phyloP scores from a whole-genome alignment of 1,140 invertebrate species.

The Chrysopa pallens region DNA sequence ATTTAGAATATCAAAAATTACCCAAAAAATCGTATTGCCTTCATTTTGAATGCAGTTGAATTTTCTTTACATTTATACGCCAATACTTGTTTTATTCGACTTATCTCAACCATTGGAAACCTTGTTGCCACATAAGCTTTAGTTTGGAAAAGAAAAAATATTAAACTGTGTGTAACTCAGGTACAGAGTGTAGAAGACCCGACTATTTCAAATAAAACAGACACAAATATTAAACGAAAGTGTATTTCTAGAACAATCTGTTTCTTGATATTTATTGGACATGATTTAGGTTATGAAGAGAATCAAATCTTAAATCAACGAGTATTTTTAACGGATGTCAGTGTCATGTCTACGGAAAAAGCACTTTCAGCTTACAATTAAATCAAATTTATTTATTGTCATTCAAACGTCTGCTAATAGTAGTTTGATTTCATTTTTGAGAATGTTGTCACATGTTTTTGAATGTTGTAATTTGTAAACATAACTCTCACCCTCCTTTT shows the following conservation, averaged over 20 bases:
- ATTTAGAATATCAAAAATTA: conserved; percentile 15
- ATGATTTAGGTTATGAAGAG: no score
- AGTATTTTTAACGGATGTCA: no score
- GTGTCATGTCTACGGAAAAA: no score
- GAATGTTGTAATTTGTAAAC: background rate
- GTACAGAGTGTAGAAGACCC: no score
- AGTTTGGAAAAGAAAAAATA: no score
- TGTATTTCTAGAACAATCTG: no score
- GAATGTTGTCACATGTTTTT: background rate
- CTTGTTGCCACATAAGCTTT: conserved; percentile 47
- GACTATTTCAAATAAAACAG: no score
- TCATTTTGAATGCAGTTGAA: conserved; percentile 50
- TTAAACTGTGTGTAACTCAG: no score
- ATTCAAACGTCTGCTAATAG: background rate
- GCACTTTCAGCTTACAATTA: no score
- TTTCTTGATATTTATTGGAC: no score
- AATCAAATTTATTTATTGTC: background rate
- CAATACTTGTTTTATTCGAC: conserved; percentile 52
- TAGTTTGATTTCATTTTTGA: background rate
- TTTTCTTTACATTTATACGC: conserved; percentile 63
- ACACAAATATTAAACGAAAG: no score
- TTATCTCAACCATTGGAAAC: conserved; percentile 52
- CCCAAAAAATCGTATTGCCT: conserved; percentile 45
- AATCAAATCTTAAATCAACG: no score
- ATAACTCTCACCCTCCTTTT: background rate